Base-by-base conservation (phyloP, 2,888 invertebrate species). In the Orchestes rusci region DNA sequence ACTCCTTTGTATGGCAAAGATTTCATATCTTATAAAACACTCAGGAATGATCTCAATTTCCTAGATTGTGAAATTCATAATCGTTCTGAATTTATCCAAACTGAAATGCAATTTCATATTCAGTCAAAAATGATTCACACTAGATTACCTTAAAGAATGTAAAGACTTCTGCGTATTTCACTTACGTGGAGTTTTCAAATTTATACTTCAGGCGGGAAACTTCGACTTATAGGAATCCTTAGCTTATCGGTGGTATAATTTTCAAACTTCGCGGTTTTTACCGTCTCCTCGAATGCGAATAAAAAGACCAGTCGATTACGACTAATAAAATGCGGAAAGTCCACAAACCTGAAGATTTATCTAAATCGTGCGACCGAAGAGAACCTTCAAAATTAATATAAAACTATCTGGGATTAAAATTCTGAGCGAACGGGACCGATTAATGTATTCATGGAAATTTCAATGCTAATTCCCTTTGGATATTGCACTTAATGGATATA, bases 381-480 rank as follows among this genome's bases (percentile, higher is more conserved):
- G 39, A 40, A 39, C 40, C 45, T 45, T 45, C 45, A 42, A 48
- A 45, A 48, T 45, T 48, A 48, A 43, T 46, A 50, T 46, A 50
- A 46, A 50, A 50, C 50, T 50, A 41, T 50, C 43, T 20, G 15
- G 43, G 37, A 43, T 50, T 46, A 47, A 50, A 50, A 39, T 43
- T 39, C 39, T 28, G 34, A 43, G 36, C 32, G 41, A 45, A 37
- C 39, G 38, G 38, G 28, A 16, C 7, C 46, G 43, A 50, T 47
- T 46, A 50, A 50, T 40, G 35, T 50, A 50, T 50, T 50, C 50
- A 50, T 50, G 50, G 46, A 50, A 50, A 50, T 46, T 44, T 47
- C 43, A 43, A 46, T 46, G 50, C 46, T 46, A 50, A 45, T 50
- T 47, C 46, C 46, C 42, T 34, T 43, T 48, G 46, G 50, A 50